These are phyloP conservation scores for Stichopus chloronotus DNA, from an alignment of 35 echinoderm and acorn worm genomes.

Conservation along the genomic window DNA sequence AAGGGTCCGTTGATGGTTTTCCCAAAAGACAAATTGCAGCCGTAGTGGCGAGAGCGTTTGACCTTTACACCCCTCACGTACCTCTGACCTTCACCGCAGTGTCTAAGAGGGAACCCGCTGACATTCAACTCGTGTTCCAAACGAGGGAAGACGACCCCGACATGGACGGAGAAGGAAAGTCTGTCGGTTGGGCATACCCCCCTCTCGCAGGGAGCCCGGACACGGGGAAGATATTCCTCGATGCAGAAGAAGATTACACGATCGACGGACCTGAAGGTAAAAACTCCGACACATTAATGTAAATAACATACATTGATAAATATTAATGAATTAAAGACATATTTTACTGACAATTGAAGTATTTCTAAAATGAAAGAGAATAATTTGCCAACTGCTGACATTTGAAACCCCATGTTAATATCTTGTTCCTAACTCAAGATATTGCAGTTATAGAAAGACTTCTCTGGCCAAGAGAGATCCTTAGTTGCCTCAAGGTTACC, in stretches of 20 bases:
- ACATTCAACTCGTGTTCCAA: neutral
- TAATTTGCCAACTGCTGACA: no score
- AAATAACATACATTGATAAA: no score
- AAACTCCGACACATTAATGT: neutral
- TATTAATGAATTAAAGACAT: no score
- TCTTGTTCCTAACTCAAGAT: no score
- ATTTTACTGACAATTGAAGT: no score
- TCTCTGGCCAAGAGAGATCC: no score
- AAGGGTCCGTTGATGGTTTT: constrained; percentile 5
- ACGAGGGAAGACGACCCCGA: neutral
- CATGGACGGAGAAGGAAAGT: constrained; percentile 37
- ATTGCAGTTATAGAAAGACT: no score
- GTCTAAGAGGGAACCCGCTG: constrained; percentile 18
- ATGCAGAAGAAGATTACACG: constrained; percentile 44
- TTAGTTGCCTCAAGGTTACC: no score
- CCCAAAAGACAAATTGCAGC: neutral
- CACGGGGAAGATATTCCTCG: constrained; percentile 26
- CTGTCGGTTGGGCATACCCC: constrained; percentile 40
- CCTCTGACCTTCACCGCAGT: constrained; percentile 18
- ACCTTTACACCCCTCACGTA: constrained; percentile 32
- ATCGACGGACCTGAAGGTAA: constrained; percentile 9
- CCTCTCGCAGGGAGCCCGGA: neutral
- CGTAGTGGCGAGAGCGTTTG: neutral
- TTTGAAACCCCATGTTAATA: no score
- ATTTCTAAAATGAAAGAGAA: no score